A percentile compares a stretch with the other conserved stretches of the same genome.
phyloP scores from a whole-genome alignment of 1,140 invertebrate genomes.

The Tetraneura akinire region DNA sequence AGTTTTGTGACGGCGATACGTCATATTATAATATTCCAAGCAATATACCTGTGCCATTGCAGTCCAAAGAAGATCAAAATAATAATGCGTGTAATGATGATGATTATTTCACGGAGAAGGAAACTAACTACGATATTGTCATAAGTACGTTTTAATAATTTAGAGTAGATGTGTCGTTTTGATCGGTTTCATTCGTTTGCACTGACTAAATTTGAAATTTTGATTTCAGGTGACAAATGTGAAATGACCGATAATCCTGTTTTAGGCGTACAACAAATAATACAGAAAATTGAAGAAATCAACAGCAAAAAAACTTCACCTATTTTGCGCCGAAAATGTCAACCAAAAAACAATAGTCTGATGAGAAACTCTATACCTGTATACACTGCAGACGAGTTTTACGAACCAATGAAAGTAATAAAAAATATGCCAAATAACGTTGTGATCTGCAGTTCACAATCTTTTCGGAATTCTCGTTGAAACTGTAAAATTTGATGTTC shows the following conservation, averaged over 20 bases:
- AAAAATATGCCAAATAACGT: constrained; percentile 7
- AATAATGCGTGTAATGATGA: constrained; percentile 7
- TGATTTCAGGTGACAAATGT: background rate
- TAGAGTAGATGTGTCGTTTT: no score
- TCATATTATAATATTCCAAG: constrained; percentile 41
- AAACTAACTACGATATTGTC: constrained; percentile 32
- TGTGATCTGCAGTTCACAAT: background rate
- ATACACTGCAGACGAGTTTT: constrained; percentile 8
- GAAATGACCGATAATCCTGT: background rate
- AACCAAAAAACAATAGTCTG: background rate
- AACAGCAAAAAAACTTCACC: constrained; percentile 23
- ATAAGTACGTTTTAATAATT: background rate
- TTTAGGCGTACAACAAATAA: constrained; percentile 38
- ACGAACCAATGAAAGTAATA: background rate
- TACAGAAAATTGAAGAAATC: constrained; percentile 40
- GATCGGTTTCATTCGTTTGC: no score
- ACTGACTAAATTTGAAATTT: background rate
- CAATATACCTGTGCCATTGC: constrained; percentile 22
- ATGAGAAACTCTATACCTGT: constrained; percentile 34
- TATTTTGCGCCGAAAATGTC: constrained; percentile 33
- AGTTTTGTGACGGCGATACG: constrained; percentile 12
- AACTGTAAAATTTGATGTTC: background rate
- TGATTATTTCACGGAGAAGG: constrained; percentile 19
- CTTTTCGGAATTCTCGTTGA: constrained; percentile 33
- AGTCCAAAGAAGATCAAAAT: background rate